phyloP scores from a whole-genome alignment of 2,888 invertebrate genomes.

The Cataglyphis livida region DNA sequence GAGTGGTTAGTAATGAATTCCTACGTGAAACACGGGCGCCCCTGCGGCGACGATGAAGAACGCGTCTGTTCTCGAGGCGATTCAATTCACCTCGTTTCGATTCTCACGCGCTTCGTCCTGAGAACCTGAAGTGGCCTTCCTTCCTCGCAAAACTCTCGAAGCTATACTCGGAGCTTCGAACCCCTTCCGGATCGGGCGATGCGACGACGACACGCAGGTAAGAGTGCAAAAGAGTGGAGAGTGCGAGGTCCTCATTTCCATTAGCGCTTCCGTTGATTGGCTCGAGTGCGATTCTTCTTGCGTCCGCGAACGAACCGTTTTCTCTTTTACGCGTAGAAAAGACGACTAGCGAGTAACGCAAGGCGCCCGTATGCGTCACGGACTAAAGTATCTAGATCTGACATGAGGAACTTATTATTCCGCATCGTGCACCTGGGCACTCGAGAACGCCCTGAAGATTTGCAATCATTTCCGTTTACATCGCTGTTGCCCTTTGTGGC shows the following conservation, averaged over 20 bases:
- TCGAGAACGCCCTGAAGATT: conserved; percentile 80
- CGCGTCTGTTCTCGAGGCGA: conserved; percentile 59
- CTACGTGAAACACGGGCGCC: conserved; percentile 53
- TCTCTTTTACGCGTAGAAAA: conserved; percentile 45
- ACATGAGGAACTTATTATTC: conserved; percentile 68
- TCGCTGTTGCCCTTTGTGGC: conserved; percentile 72
- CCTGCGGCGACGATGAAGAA: conserved; percentile 56
- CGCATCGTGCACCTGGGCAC: conserved; percentile 81
- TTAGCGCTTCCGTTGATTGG: conserved; percentile 70
- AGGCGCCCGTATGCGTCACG: conserved; percentile 62
- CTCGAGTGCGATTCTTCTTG: conserved; percentile 61
- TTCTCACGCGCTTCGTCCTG: conserved; percentile 69
- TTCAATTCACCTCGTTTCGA: conserved; percentile 71
- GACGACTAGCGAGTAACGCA: conserved; percentile 19
- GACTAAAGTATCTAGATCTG: conserved; percentile 77
- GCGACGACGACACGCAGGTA: conserved; percentile 68
- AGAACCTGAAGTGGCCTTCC: conserved; percentile 67
- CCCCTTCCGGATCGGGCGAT: conserved; percentile 48
- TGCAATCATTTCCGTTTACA: conserved; percentile 79
- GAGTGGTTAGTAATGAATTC: conserved; percentile 71
- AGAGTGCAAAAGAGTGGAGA: conserved; percentile 16
- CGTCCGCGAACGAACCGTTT: conserved; percentile 61
- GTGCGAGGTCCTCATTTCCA: conserved; percentile 56
- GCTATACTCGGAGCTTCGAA: conserved; percentile 29
- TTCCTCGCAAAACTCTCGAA: conserved; percentile 60